phyloP scores from a whole-genome alignment of 2,797 vertebrate genomes.

The Pangasius sanitwongsei region DNA sequence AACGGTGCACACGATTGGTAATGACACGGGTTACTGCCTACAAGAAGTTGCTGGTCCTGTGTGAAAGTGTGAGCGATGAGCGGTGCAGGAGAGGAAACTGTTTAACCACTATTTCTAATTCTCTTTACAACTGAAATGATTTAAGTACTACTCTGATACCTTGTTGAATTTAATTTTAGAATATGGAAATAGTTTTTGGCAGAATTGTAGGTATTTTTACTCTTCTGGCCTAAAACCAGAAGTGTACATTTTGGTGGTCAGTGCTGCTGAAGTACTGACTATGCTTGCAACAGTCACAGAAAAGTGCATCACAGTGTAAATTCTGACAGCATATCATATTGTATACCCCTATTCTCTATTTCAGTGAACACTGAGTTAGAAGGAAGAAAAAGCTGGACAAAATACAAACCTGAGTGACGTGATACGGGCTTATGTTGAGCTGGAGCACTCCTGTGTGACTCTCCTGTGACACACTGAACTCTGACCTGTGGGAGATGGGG shows the following conservation, averaged over 20 bases:
- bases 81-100: neutral
- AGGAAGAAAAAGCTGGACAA: neutral
- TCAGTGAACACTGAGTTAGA: neutral
- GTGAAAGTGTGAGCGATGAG: neutral
- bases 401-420: conserved; percentile 21
- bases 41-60: neutral
- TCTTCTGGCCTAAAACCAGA: neutral
- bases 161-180: neutral
- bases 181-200: neutral
- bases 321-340: neutral
- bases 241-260: neutral
- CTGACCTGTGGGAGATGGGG: conserved; percentile 18
- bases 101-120: neutral
- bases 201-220: too few species aligned
- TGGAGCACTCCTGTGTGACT: conserved; percentile 12
- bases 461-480: conserved; percentile 9
- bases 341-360: neutral
- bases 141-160: neutral
- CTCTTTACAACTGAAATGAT: neutral
- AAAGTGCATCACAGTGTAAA: neutral
- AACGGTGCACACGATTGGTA: neutral
- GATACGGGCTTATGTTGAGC: neutral
- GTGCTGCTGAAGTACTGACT: neutral
- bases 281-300: neutral
- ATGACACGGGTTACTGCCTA: neutral